These are phyloP conservation scores for Gobiocypris rarus DNA, from an alignment of 2,113 vertebrate genomes.

Conservation along the genomic window DNA sequence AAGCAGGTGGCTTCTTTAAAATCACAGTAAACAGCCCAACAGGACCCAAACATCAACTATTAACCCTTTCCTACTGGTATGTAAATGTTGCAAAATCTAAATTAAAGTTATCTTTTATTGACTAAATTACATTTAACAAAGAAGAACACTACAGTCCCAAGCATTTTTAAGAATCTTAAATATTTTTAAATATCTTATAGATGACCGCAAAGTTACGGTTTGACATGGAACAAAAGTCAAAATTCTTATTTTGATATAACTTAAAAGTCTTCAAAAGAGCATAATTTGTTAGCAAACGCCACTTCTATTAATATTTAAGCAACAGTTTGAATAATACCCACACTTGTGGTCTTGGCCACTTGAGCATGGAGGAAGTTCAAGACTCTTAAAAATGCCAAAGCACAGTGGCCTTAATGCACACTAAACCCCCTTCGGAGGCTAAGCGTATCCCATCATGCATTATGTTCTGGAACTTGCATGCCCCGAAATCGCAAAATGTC, in stretches of 20 bases:
- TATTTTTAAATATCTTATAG: neutral
- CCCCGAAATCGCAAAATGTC: too few species aligned
- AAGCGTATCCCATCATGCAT: too few species aligned
- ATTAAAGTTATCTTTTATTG: neutral
- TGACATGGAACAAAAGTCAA: neutral
- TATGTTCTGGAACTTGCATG: too few species aligned
- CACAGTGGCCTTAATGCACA: too few species aligned
- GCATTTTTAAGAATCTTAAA: neutral
- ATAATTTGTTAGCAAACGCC: neutral
- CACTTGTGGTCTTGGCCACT: too few species aligned
- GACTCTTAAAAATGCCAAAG: too few species aligned
- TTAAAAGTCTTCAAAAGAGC: neutral
- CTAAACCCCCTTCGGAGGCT: too few species aligned
- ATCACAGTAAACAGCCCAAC: neutral
- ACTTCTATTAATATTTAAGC: neutral
- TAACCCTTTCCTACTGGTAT: neutral
- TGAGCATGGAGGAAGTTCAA: too few species aligned
- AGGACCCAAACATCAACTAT: neutral
- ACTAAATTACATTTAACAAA: neutral
- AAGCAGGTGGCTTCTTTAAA: neutral
- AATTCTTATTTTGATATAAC: neutral
- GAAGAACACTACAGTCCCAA: neutral
- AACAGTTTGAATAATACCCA: neutral
- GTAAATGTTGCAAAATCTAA: neutral
- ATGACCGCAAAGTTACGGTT: neutral